Evolutionary conservation across 2,888 invertebrate genomes (phyloP), one percentile per base, ranked within the genome.

Genomic region (Drosophila recens): DNA sequence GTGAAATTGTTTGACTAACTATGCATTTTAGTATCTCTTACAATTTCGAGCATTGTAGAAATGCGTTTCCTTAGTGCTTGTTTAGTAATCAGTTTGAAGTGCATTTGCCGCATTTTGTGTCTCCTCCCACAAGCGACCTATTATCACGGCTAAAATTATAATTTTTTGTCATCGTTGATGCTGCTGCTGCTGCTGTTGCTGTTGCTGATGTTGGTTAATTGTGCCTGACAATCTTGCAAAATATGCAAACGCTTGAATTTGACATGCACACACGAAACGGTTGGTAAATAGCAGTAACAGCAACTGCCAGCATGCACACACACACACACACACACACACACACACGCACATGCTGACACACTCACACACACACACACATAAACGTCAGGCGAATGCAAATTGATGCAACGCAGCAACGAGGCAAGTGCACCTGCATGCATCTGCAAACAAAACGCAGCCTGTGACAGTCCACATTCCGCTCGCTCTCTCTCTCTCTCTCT

Each of bases 251-350:
- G 84, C 83, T 85, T 85, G 84, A 85, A 85, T 85, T 88, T 85
- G 84, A 86, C 84, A 88, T 80, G 88, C 88, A 85, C 88, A 85
- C 84, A 85, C 87, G 85, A 85, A 87, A 89, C 87, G 79, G 79
- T 89, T 79, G 75, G 87, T 75, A 85, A 85, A 85, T 87, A 89
- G 79, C 83, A 79, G 78, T 67, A 73, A 79, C 79, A 79, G 74
- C 67, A 72, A 85, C 71, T 71, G 78, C 71, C 73, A 73, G 63
- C 65, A 76, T 66, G 45, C 61, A 56, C 66, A 77, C 72, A 46
- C 59, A 63, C 45, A 42, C 61, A 64, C 20, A 43, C 68, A 69
- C 54, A 36, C 49, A 53, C 38, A 48, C 36, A 46, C 53, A 42
- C 33, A 42, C 51, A 45, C 33, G 38, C 51, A 45, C 30, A 20